Evolutionary conservation across 2,888 invertebrate species (phyloP), one percentile per base, ranked within the genome.

Genomic region (Brachylomia viminalis): DNA sequence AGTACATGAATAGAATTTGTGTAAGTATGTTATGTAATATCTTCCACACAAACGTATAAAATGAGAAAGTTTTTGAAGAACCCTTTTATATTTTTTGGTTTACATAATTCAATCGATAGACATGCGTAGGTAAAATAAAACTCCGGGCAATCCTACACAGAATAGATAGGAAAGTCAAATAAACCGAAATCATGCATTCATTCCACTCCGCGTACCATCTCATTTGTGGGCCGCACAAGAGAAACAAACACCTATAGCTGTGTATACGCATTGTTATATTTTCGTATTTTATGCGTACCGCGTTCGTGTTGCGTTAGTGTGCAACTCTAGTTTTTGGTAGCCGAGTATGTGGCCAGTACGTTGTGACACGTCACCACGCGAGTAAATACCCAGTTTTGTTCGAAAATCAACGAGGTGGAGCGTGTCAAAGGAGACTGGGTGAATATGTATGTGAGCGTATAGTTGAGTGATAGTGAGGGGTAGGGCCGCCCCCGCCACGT

Each of bases 221-320:
- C 95, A 95, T 95, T 95, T 95, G 94, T 91, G 93, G 93, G 90
- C 90, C 91, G 89, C 90, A 91, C 91, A 90, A 91, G 92, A 93
- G 92, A 92, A 93, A 92, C 92, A 91, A 90, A 90, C 90, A 90
- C 87, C 91, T 93, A 93, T 90, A 78, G 33, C 58, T 76, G 7
- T 56, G 23, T 33, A 56, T 27, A 42, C 45, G 58, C 59, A 30
- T 93, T 91, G 86, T 92, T 95, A 95, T 94, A 95, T 95, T 96
- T 95, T 95, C 93, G 93, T 95, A 95, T 95, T 96, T 96, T 96
- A 95, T 95, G 95, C 95, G 94, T 94, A 93, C 94, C 92, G 90
- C 93, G 93, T 93, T 84, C 90, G 75, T 73, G 88, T 86, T 86
- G 30, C 75, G 75, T 86, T 91, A 92, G 93, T 92, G 93, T 82